Evolutionary conservation across 2,113 vertebrate genomes (phyloP).

Genomic region (Leptobrachium ailaonicum): DNA sequence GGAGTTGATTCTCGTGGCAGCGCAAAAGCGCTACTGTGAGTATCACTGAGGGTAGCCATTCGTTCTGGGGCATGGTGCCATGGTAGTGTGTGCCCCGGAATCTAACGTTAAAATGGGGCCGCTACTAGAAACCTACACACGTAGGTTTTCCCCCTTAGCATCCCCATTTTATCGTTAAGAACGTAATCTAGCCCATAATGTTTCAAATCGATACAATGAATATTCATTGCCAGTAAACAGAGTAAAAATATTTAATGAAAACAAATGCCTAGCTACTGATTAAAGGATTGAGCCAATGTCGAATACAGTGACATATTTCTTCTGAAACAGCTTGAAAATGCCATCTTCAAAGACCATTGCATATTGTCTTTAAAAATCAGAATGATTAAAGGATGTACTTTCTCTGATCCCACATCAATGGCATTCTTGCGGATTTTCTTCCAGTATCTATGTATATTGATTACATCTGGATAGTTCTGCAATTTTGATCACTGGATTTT

Average conservation of each 20-base stretch:
- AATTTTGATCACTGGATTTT: slow-evolving; percentile 22
- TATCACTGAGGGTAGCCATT: no score
- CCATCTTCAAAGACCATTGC: slow-evolving; percentile 62
- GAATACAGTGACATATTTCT: slow-evolving; percentile 36
- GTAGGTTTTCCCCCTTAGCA: no score
- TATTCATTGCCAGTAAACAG: slow-evolving; percentile 31
- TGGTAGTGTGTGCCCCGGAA: no score
- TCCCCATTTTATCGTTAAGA: no score
- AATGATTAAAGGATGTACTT: slow-evolving; percentile 66
- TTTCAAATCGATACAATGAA: slow-evolving; percentile 27
- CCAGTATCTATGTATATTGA: slow-evolving; percentile 59
- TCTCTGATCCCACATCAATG: slow-evolving; percentile 68
- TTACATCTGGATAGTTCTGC: slow-evolving; percentile 30
- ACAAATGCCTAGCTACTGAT: slow-evolving; percentile 37
- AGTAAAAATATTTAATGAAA: slow-evolving; percentile 25
- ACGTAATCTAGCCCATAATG: background rate
- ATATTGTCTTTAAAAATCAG: slow-evolving; percentile 64
- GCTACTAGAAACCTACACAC: no score
- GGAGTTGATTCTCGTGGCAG: no score
- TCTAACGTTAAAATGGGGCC: no score
- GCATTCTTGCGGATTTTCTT: slow-evolving; percentile 51
- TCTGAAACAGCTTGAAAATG: slow-evolving; percentile 49
- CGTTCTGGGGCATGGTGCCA: no score
- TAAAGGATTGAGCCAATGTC: slow-evolving; percentile 31
- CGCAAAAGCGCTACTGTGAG: no score